These are phyloP conservation scores for Notolepis coatsorum DNA, from an alignment of 2,797 vertebrate species.

Conservation along the genomic window DNA sequence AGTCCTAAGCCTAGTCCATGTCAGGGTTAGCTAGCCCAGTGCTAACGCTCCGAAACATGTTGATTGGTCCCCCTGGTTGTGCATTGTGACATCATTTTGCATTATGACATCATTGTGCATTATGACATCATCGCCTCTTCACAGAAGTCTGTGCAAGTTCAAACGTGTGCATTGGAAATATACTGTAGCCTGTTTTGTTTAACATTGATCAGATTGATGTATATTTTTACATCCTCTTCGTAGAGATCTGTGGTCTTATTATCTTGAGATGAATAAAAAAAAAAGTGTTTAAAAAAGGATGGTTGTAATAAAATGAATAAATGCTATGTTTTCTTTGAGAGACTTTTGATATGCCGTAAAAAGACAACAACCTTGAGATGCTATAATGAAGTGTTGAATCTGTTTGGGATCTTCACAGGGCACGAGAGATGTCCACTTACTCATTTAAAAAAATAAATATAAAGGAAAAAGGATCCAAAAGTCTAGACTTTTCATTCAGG, in stretches of 20 bases:
- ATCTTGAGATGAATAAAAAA: constrained; percentile 71
- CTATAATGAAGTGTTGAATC: constrained; percentile 84
- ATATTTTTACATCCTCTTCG: constrained; percentile 81
- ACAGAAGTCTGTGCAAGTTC: constrained; percentile 77
- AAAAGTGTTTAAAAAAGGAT: constrained; percentile 51
- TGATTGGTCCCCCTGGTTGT: constrained; percentile 69
- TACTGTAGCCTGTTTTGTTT: constrained; percentile 79
- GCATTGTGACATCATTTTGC: constrained; percentile 23
- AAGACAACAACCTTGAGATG: constrained; percentile 75
- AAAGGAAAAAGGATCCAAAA: constrained; percentile 45
- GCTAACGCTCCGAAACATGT: constrained; percentile 47
- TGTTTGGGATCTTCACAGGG: constrained; percentile 82
- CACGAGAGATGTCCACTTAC: constrained; percentile 82
- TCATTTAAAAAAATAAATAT: constrained; percentile 94
- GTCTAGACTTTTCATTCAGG: constrained; percentile 27
- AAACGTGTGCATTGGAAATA: constrained; percentile 71
- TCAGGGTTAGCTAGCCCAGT: too few relatives aligned
- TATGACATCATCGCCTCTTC: constrained; percentile 60
- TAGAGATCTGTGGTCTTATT: constrained; percentile 74
- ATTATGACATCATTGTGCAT: constrained; percentile 10
- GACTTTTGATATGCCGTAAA: constrained; percentile 89
- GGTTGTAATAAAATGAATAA: constrained; percentile 64
- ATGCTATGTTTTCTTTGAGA: constrained; percentile 48
- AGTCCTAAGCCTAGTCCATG: too few relatives aligned
- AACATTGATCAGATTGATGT: constrained; percentile 76